Conservation (phyloP, 2,797 vertebrate genomes). For the Bryconaethiops microstoma region DNA sequence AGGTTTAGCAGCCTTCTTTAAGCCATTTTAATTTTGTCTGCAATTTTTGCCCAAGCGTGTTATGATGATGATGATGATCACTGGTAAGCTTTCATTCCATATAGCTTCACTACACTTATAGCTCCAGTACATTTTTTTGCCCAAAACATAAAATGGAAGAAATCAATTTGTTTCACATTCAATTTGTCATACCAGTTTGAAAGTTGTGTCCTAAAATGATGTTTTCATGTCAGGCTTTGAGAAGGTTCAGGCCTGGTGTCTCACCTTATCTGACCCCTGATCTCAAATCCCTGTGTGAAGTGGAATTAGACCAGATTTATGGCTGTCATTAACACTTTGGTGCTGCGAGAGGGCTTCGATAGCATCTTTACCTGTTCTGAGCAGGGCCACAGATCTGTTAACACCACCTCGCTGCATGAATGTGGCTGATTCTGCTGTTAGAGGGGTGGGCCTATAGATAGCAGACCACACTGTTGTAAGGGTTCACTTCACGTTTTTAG, state of each 20-base stretch:
- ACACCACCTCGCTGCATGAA: constrained; percentile 20
- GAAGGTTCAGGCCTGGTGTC: neutral
- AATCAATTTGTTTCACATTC: too few relatives aligned
- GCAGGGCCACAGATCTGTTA: constrained; percentile 31
- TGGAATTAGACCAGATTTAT: constrained; percentile 26
- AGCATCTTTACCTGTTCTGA: constrained; percentile 45
- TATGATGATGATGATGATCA: too few relatives aligned
- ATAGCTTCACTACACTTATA: too few relatives aligned
- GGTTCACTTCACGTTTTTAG: constrained; percentile 4
- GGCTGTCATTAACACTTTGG: constrained; percentile 18
- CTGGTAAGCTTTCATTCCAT: too few relatives aligned
- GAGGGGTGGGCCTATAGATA: neutral
- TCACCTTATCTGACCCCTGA: constrained; percentile 22
- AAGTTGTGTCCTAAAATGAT: neutral
- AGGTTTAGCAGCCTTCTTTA: too few relatives aligned
- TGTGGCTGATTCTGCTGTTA: constrained; percentile 26
- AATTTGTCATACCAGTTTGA: too few relatives aligned
- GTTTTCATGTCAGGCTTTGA: neutral
- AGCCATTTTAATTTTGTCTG: too few relatives aligned
- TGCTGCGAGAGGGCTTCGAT: constrained; percentile 23
- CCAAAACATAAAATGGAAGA: too few relatives aligned
- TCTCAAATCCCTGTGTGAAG: constrained; percentile 17
- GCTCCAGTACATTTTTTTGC: too few relatives aligned
- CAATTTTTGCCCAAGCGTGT: too few relatives aligned
- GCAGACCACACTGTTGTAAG: neutral